Evolutionary conservation across 1,140 invertebrate species (phyloP), one percentile per base, ranked within the genome.

Genomic region (Zophobas atratus): DNA sequence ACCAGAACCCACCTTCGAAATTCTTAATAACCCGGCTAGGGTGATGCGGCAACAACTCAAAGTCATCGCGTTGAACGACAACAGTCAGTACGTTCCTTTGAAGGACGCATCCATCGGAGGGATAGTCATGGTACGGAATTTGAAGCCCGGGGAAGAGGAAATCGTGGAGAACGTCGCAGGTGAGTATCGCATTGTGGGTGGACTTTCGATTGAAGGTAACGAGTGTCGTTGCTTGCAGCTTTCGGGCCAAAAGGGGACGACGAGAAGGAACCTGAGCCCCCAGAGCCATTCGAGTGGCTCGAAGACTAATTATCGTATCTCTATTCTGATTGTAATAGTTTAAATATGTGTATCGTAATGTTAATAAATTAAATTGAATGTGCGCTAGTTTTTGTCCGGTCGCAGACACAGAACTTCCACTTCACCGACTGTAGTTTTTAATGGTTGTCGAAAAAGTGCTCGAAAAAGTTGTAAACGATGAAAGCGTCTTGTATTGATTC

Each of bases 61-160:
- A 86, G 94, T 95, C 2, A 88, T 99, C 8, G 90, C 92, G 55
- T 88, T 98, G 72, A 90, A 92, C 5, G 97, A 99, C 48, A 92
- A 91, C 3, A 92, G 92, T 53, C 90, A 92, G 20, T 99, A 97
- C 84, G 89, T 88, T 32, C 93, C 97, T 0, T 87, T 99, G 34
- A 99, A 99, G 86, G 97, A 98, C 84, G 89, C 98, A 5, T 92
- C 92, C 6, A 97, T 97, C 84, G 98, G 98, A 39, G 98, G 98
- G 32, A 99, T 99, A 81, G 94, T 99, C 35, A 97, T 99, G 89
- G 91, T 99, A 79, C 92, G 97, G 84, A 94, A 95, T 84, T 91
- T 91, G 57, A 94, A 95, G 74, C 92, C 93, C 6, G 92, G 91
- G 0, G 95, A 97, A 84, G 92, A 94, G 80, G 94, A 97, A 79